Base-by-base conservation (phyloP, 2,113 vertebrate genomes). In the Gadus chalcogrammus region DNA sequence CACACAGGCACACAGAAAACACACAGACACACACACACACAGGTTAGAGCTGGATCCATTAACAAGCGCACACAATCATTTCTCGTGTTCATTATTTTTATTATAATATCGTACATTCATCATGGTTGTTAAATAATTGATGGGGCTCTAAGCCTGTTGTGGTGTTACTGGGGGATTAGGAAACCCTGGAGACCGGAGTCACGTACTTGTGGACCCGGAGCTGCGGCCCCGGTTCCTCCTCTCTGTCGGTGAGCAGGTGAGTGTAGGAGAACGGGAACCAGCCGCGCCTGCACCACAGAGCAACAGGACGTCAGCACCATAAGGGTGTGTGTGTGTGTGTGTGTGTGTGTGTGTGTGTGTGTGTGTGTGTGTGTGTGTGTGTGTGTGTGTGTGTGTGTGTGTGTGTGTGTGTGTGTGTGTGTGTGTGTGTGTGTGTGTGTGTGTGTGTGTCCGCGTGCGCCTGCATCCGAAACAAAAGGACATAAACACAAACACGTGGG, bases 261-360 rank as follows among this genome's bases (percentile, higher is more conserved):
- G 97, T 99, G 86, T 99, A 99, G 67, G 97, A 99, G 90, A 99
- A 99, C 3, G 97, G 97, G 74, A 99, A 99, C 97, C 97, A 99
- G 88, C 97, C 97, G 56, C 97, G 93, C 95, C 97, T 99, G 73
- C 0, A 53, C 0, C 9, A 0, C 4, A 8, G n/a, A 17, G 63
- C 28, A 65, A 0, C 65, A 59, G 24, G 24, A 24, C 24, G 24
- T 24, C 61, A 2, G 17, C 24, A 3, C 8, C 18, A 60, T 20
- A 60, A 1, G 59, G 3, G 4, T 3, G 59, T 22, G 38, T 42
- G 38, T 11, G 11, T 42, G 38, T 42, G 38, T 42, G 38, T 42
- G 38, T 6, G 11, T 42, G 38, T 42, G 38, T 42, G 38, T 42
- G 38, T 42, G 38, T 11, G 38, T 42, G 38, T 11, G 11, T 42